phyloP scores from a whole-genome alignment of 2,113 vertebrate genomes.

The Tamias sibiricus region DNA sequence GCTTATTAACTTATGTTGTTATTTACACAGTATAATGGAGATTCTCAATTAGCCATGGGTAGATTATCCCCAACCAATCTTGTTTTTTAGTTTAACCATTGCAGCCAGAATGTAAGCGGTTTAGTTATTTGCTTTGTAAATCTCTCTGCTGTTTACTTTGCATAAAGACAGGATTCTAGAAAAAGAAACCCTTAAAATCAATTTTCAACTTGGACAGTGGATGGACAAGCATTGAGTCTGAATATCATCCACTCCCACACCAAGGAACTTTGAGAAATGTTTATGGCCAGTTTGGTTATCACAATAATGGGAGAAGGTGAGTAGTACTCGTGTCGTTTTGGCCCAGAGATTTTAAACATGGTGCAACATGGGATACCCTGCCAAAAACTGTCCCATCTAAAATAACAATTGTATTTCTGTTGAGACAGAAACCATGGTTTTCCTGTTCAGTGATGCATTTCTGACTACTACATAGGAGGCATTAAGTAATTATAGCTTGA shows the following conservation, averaged over 20 bases:
- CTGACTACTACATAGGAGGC: not conserved
- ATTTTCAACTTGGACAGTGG: not conserved
- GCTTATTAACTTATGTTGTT: not conserved
- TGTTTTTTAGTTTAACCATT: conserved; percentile 1
- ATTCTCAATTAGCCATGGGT: conserved; percentile 48
- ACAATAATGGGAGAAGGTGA: not conserved
- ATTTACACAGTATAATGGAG: conserved; percentile 35
- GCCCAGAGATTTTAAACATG: not conserved
- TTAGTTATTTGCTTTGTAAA: conserved; percentile 9
- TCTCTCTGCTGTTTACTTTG: conserved; percentile 29
- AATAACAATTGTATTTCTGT: not conserved
- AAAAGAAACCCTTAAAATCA: conserved; percentile 44
- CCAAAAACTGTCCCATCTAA: not conserved
- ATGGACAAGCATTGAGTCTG: not conserved
- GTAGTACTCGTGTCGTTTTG: not conserved
- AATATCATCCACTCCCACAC: not conserved
- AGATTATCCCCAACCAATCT: conserved; percentile 15
- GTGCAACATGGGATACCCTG: not conserved
- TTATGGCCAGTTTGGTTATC: not conserved
- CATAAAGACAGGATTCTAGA: not conserved
- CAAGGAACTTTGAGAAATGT: not conserved
- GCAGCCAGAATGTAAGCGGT: not conserved
- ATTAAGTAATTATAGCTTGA: conserved; percentile 48
- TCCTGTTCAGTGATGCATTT: not conserved
- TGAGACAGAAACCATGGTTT: not conserved